Percentiles rank a stretch among this genome's conserved stretches.
Conservation (phyloP, 2,888 invertebrate species). For the Ptychoptera contaminata region DNA sequence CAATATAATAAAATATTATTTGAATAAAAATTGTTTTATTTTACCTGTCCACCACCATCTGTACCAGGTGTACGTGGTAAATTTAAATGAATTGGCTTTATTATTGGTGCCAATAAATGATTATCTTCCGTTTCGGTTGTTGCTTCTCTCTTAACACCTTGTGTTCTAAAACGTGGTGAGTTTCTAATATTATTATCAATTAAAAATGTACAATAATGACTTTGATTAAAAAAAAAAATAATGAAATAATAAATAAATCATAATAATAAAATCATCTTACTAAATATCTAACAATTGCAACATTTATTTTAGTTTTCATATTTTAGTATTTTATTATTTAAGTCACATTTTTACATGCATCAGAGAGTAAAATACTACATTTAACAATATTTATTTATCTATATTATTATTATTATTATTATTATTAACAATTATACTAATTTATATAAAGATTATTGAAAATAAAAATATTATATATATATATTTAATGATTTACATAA, state of each 20-base stretch:
- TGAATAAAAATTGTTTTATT: background rate
- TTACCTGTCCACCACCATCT: slow-evolving; percentile 13
- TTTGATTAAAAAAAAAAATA: background rate
- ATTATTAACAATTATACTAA: no score
- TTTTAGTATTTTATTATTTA: no score
- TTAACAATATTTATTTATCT: no score
- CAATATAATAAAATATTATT: background rate
- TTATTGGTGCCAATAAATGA: slow-evolving; percentile 2
- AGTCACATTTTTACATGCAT: no score
- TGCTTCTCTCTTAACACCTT: slow-evolving; percentile 5
- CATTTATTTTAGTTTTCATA: no score
- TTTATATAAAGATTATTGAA: no score
- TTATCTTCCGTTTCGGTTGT: slow-evolving; percentile 5
- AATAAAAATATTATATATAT: no score
- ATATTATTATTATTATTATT: no score
- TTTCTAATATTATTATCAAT: slow-evolving; percentile 6
- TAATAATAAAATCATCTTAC: slow-evolving; percentile 1
- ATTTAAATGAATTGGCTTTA: slow-evolving; percentile 22
- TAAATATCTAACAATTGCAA: background rate
- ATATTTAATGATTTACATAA: no score
- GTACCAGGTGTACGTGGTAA: slow-evolving; percentile 54
- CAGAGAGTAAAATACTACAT: no score
- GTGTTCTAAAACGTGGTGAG: slow-evolving; percentile 8
- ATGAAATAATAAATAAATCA: background rate
- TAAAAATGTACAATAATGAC: no score